Evolutionary conservation across 2,113 vertebrate species (phyloP), one percentile per base, ranked within the genome.

Genomic region (Emberiza fucata): DNA sequence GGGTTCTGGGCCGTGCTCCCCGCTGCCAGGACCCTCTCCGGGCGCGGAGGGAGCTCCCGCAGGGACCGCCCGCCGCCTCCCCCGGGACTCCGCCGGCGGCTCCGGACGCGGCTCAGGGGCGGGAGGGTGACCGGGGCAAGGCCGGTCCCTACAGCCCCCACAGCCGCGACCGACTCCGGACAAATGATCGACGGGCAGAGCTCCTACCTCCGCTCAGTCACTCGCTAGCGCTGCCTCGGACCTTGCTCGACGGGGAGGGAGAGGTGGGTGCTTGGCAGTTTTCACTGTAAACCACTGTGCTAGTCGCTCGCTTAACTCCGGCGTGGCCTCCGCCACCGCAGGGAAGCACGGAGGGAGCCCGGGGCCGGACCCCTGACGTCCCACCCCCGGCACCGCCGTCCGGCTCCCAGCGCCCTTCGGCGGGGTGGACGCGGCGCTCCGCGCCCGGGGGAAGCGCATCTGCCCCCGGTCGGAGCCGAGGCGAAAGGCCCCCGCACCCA

Each of bases 181-280:
- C 56, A 72, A 73, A 83, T 9, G 54, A 15, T 37, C 3, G 64
- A 31, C 23, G 14, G 87, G 78, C 73, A 70, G 81, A 61, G 47
- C 37, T 61, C 68, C 84, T 35, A 65, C 77, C 54, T 81, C 64
- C 18, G 8, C 89, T 83, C 23, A 20, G 72, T 56, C 76, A 54
- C 68, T 73, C 25, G 12, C 48, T 44, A 86, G 86, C 23, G 22
- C 86, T 92, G 63, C 68, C 80, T 54, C 51, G 60, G 80, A 92
- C 77, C 69, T 78, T 53, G 57, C 91, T 53, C 88, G 68, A 83
- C 56, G 76, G 94, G 80, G 57, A 39, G 48, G 65, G 83, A 88
- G 64, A 54, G 53, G 65, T 60, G 76, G 19, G 27, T 23, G 69
- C 33, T 78, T 84, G 83, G 45, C 37, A 37, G 14, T 29, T 37